Base-by-base conservation (phyloP, 2,113 vertebrate species). In the Cyanoderma ruficeps region DNA sequence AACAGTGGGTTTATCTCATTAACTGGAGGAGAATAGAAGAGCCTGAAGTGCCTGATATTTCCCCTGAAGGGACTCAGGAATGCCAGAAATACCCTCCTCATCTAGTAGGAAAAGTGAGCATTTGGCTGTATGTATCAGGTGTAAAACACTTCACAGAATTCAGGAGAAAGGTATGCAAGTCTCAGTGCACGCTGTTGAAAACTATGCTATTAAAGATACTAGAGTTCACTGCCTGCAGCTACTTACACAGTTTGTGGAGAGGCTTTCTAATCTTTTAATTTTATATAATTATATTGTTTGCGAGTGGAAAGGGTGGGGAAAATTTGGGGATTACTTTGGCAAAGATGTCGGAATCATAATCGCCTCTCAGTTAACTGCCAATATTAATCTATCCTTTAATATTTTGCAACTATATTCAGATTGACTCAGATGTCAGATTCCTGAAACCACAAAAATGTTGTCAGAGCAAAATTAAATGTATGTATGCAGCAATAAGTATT, bases 251-350 rank as follows among this genome's bases (percentile, higher is more conserved):
- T 96, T 97, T 96, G 76, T 93, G 94, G 90, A 85, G 92, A 97
- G 93, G 67, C 92, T 94, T 96, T 97, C 95, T 97, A 94, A 98
- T 97, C 94, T 97, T 94, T 77, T 97, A 97, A 97, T 98, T 97
- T 97, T 94, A 83, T 87, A 67, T 96, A 97, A 97, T 97, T 97
- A 95, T 95, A 93, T 60, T 96, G 90, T 95, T 95, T 80, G 95
- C 16, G 2, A 86, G 71, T 95, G 60, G 64, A 83, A 92, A 91
- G 89, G 93, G 89, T 79, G 83, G 85, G 90, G 94, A 24, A 89
- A 83, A 82, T 79, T 82, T 93, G 61, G 87, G 92, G 97, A 95
- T 96, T 92, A 97, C 65, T 94, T 91, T 92, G 93, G 93, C 92
- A 87, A 67, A 83, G 85, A 65, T 84, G 91, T 95, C 81, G 90